Evolutionary conservation across 2,797 vertebrate genomes (phyloP).

Genomic region (Buphagus erythrorhynchus): DNA sequence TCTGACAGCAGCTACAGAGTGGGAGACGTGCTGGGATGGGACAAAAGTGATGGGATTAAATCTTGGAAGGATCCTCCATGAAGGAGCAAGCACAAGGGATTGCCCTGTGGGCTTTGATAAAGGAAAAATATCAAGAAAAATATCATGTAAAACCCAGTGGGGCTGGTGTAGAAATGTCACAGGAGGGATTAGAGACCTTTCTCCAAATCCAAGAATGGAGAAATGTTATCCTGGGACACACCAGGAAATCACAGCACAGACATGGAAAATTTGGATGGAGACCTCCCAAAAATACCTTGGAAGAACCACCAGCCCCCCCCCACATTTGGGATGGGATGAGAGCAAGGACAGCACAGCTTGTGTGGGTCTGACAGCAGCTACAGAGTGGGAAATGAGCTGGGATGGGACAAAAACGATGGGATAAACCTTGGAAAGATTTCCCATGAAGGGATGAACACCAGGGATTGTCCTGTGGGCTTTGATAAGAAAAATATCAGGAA

Average conservation of each 20-base stretch:
- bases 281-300: not conserved
- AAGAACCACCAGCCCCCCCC: not conserved
- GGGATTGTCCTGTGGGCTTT: not conserved
- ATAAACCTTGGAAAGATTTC: not conserved
- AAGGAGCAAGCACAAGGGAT: rapidly evolving
- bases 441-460: rapidly evolving
- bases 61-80: not conserved
- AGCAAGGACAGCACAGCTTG: not conserved
- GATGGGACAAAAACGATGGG: not conserved
- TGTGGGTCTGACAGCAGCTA: not conserved
- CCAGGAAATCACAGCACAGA: not conserved
- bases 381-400: not conserved
- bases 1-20: not conserved
- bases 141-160: rapidly evolving
- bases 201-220: not conserved
- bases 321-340: not conserved
- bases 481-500: not conserved
- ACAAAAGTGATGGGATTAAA: not conserved
- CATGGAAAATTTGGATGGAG: rapidly evolving
- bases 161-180: not conserved
- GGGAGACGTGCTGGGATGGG: not conserved
- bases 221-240: rapidly evolving
- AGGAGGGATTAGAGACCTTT: not conserved
- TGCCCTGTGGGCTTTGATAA: not conserved
- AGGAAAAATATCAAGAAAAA: not conserved